Evolutionary conservation across 2,888 invertebrate genomes (phyloP).

Genomic region (Protodeltote pygarga): DNA sequence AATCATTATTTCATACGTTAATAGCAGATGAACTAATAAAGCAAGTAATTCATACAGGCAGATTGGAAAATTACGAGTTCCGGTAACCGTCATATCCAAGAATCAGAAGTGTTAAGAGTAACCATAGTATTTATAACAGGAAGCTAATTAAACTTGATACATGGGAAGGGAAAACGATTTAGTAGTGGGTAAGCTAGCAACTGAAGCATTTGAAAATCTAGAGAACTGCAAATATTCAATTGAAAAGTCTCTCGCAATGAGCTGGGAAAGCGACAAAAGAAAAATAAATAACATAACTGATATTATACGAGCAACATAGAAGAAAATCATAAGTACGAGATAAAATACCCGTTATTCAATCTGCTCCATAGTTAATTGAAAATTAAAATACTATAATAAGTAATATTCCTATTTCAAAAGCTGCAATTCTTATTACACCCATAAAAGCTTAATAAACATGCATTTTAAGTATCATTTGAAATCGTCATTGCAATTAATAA

Average conservation of each 20-base stretch:
- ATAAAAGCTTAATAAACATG: constrained; percentile 21
- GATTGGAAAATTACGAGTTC: constrained; percentile 16
- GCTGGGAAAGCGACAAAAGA: no score
- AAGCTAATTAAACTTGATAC: no score
- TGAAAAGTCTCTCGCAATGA: no score
- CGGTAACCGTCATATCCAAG: neutral
- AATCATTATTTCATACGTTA: constrained; percentile 8
- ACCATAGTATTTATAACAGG: no score
- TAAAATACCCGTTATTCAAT: no score
- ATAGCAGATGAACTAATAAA: constrained; percentile 17
- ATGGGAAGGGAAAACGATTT: no score
- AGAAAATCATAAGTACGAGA: no score
- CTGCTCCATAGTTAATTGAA: neutral
- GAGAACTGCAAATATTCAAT: no score
- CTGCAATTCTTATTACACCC: constrained; percentile 7
- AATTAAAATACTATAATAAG: neutral
- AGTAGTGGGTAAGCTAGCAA: no score
- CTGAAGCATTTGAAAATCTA: no score
- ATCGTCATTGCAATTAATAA: constrained; percentile 64
- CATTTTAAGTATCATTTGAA: constrained; percentile 36
- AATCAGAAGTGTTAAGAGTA: constrained; percentile 6
- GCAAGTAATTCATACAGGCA: constrained; percentile 16
- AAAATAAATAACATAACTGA: no score
- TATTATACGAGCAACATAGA: no score
- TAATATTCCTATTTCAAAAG: neutral